phyloP scores from a whole-genome alignment of 2,113 vertebrate genomes.

The Neoarius graeffei region DNA sequence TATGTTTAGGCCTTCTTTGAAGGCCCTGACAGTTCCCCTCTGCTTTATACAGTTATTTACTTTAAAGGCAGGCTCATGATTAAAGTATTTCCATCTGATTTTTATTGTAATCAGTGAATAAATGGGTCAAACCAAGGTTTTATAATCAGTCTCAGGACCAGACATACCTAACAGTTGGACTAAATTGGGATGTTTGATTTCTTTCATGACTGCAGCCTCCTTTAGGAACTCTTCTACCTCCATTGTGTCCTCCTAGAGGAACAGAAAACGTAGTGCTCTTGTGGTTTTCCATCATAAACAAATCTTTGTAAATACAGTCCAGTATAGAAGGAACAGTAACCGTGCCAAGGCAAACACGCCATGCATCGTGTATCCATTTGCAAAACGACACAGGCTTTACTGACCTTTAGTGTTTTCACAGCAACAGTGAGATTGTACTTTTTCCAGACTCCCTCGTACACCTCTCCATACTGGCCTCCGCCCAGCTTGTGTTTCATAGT shows the following conservation, averaged over 20 bases:
- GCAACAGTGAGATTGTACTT: constrained; percentile 97
- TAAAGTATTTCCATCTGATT: background rate
- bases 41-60: background rate
- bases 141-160: background rate
- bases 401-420: constrained; percentile 95
- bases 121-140: background rate
- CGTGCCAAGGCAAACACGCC: background rate
- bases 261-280: background rate
- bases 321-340: background rate
- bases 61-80: background rate
- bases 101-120: background rate
- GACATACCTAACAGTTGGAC: constrained; percentile 92
- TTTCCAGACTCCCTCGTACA: constrained; percentile 98
- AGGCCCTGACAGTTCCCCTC: too few species aligned
- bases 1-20: too few species aligned
- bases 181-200: constrained; percentile 97
- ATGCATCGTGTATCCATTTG: background rate
- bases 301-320: background rate
- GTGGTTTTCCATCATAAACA: background rate
- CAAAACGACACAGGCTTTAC: background rate
- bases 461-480: constrained; percentile 96
- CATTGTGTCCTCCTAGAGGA: constrained; percentile 95
- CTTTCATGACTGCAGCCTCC: constrained; percentile 97
- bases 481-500: constrained; percentile 99
- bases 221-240: constrained; percentile 99